phyloP scores from a whole-genome alignment of 2,113 vertebrate species.

The Bothrops jararaca region DNA sequence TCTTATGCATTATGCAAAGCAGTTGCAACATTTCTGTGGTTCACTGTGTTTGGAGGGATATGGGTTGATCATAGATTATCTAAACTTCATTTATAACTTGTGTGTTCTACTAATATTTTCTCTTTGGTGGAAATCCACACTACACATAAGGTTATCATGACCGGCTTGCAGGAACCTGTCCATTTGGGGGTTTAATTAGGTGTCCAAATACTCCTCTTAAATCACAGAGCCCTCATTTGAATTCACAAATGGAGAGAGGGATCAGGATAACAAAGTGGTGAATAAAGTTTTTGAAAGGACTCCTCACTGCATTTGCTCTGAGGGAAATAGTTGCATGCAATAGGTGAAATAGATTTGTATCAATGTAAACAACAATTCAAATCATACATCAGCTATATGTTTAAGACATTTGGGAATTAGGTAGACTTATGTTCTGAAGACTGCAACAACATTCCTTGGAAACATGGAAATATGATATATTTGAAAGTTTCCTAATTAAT shows the following conservation, averaged over 20 bases:
- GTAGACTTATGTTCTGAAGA: background rate
- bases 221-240: background rate
- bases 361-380: background rate
- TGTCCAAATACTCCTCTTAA: background rate
- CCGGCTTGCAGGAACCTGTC: background rate
- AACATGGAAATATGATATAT: conserved; percentile 15
- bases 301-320: background rate
- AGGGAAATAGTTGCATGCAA: background rate
- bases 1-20: background rate
- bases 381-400: background rate
- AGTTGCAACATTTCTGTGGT: background rate
- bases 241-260: background rate
- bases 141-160: background rate
- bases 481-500: conserved; percentile 31
- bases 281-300: background rate
- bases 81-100: background rate
- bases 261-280: background rate
- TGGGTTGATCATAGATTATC: background rate
- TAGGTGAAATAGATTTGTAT: background rate
- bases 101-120: background rate
- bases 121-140: background rate
- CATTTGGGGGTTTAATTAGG: background rate
- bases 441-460: fast-evolving
- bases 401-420: background rate
- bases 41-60: background rate